These are phyloP conservation scores for Nomada lathburiana DNA, from an alignment of 2,888 invertebrate species.

Conservation along the genomic window DNA sequence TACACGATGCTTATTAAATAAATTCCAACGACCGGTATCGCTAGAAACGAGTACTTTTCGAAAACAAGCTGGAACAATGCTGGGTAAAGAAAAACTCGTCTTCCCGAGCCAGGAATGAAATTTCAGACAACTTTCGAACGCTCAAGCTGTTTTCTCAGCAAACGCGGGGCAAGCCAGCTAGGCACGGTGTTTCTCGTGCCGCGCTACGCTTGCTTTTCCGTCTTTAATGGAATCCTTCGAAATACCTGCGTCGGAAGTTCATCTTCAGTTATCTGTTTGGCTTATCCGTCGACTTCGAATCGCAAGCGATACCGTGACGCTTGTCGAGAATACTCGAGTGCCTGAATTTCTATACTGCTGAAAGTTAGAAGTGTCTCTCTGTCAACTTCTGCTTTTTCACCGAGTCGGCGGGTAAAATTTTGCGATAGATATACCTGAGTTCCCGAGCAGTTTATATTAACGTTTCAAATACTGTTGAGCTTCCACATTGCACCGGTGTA, in stretches of 20 bases:
- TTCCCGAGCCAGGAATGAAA: background rate
- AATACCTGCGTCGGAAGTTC: constrained; percentile 24
- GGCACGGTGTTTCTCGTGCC: constrained; percentile 5
- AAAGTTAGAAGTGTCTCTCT: constrained; percentile 25
- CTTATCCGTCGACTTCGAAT: constrained; percentile 2
- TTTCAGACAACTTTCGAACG: constrained; percentile 30
- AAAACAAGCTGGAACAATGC: background rate
- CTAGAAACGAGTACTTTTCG: background rate
- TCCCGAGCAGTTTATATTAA: background rate
- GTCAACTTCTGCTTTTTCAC: constrained; percentile 11
- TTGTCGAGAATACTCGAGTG: background rate
- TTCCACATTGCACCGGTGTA: too few relatives aligned
- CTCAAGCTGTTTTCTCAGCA: constrained; percentile 35
- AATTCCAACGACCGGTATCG: background rate
- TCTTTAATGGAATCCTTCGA: constrained; percentile 21
- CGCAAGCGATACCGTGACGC: constrained; percentile 5
- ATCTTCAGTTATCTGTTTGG: constrained; percentile 5
- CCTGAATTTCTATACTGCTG: constrained; percentile 10
- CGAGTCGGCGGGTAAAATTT: constrained; percentile 3
- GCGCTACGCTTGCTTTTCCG: constrained; percentile 1
- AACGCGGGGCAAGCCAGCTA: background rate
- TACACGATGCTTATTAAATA: background rate
- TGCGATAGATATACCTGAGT: constrained; percentile 2
- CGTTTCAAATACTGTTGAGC: background rate
- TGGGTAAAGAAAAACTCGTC: constrained; percentile 6